phyloP scores from a whole-genome alignment of 1,140 invertebrate genomes.

The Nephila pilipes region DNA sequence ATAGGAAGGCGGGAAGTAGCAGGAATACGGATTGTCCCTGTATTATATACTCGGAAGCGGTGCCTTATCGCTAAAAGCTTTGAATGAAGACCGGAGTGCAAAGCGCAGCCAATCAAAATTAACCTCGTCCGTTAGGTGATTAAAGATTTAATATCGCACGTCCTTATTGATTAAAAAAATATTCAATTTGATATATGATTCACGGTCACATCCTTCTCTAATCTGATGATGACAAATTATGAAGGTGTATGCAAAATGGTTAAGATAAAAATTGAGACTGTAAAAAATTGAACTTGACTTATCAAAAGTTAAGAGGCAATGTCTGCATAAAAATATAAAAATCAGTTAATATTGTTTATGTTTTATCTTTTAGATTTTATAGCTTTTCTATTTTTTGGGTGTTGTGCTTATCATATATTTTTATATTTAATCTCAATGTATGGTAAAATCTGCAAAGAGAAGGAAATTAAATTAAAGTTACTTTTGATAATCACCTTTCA shows the following conservation, averaged over 20 bases:
- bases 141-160: conserved; percentile 13
- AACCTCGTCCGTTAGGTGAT: conserved; percentile 27
- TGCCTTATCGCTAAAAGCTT: conserved; percentile 28
- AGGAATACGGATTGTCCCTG: neutral
- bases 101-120: conserved; percentile 57
- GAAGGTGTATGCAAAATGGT: neutral
- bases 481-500: too few species aligned
- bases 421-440: too few species aligned
- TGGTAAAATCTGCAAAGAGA: too few species aligned
- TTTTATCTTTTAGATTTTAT: neutral
- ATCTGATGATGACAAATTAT: conserved; percentile 17
- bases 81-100: conserved; percentile 40
- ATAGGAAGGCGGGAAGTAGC: conserved; percentile 49
- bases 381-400: too few species aligned
- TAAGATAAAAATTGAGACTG: neutral
- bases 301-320: neutral
- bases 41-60: conserved; percentile 20
- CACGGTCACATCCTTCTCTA: conserved; percentile 53
- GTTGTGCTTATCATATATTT: too few species aligned
- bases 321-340: neutral
- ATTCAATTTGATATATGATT: conserved; percentile 56
- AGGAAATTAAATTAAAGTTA: too few species aligned
- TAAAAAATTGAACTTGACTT: neutral
- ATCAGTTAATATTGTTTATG: neutral
- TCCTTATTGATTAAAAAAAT: conserved; percentile 39